These are phyloP conservation scores for Scomber japonicus DNA, from an alignment of 2,113 vertebrate species.

Conservation along the genomic window DNA sequence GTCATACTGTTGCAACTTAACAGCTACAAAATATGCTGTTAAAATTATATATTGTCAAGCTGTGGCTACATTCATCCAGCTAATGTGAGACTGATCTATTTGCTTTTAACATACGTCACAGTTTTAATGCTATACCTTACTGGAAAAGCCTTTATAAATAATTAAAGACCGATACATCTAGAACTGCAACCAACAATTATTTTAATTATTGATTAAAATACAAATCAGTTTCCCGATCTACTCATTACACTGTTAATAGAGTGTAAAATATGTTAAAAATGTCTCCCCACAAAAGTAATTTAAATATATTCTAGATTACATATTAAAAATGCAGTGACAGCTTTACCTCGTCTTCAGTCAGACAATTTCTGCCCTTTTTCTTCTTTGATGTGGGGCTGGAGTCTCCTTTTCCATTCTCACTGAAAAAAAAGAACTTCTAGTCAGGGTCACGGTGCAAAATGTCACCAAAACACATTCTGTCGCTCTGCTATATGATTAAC, in stretches of 20 bases:
- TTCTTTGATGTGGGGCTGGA: conserved; percentile 22
- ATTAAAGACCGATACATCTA: too few relatives aligned
- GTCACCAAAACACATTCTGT: not conserved
- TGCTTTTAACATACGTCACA: too few relatives aligned
- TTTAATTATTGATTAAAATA: too few relatives aligned
- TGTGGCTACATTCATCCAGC: not conserved
- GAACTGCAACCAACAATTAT: too few relatives aligned
- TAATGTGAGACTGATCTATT: not conserved
- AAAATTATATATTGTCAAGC: not conserved
- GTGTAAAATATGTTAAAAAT: too few relatives aligned
- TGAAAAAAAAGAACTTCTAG: conserved; percentile 38
- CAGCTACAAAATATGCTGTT: not conserved
- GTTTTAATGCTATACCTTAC: too few relatives aligned
- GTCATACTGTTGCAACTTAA: conserved; percentile 30
- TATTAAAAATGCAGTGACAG: not conserved
- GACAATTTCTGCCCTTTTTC: conserved; percentile 40
- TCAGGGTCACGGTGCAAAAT: not conserved
- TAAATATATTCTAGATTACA: too few relatives aligned
- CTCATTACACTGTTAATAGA: too few relatives aligned
- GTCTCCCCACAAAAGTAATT: too few relatives aligned
- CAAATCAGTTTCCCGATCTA: too few relatives aligned
- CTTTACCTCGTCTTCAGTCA: conserved; percentile 34
- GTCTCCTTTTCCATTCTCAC: conserved; percentile 58
- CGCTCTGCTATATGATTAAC: not conserved
- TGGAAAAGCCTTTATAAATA: too few relatives aligned